Conservation (phyloP, 2,888 invertebrate species). For the Ormyrus thymus region DNA sequence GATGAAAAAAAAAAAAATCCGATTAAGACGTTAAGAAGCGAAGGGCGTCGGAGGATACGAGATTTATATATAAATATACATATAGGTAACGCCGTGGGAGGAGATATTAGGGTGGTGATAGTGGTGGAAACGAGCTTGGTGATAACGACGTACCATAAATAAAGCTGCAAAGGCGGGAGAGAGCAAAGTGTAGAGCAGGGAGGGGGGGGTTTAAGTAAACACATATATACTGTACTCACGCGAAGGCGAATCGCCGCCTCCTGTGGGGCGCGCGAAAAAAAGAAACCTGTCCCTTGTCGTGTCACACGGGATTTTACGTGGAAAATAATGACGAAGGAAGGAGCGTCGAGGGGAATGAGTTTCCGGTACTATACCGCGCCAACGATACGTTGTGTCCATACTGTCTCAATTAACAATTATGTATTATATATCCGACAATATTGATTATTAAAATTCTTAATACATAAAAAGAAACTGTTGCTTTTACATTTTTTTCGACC, state of each 20-base stretch:
- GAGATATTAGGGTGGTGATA: conserved; percentile 68
- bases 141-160: conserved; percentile 50
- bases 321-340: conserved; percentile 24
- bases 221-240: not conserved
- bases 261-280: not conserved
- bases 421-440: conserved; percentile 74
- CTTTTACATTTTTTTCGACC: no score
- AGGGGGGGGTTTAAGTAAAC: not conserved
- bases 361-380: conserved; percentile 71
- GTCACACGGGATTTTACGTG: conserved; percentile 18
- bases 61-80: conserved; percentile 17
- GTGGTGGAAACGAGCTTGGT: conserved; percentile 65
- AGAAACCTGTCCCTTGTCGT: conserved; percentile 16
- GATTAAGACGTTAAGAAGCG: not conserved
- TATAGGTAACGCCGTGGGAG: conserved; percentile 58
- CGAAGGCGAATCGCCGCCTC: conserved; percentile 13
- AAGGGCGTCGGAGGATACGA: not conserved
- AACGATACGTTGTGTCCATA: conserved; percentile 73
- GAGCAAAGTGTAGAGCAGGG: not conserved
- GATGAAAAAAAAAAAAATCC: conserved; percentile 6
- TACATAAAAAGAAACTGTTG: conserved; percentile 61
- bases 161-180: conserved; percentile 31
- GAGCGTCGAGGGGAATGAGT: conserved; percentile 53
- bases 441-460: conserved; percentile 75
- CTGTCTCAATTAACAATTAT: conserved; percentile 73